Evolutionary conservation across 2,888 invertebrate genomes (phyloP), one percentile per base, ranked within the genome.

Genomic region (Dryadula phaetusa): DNA sequence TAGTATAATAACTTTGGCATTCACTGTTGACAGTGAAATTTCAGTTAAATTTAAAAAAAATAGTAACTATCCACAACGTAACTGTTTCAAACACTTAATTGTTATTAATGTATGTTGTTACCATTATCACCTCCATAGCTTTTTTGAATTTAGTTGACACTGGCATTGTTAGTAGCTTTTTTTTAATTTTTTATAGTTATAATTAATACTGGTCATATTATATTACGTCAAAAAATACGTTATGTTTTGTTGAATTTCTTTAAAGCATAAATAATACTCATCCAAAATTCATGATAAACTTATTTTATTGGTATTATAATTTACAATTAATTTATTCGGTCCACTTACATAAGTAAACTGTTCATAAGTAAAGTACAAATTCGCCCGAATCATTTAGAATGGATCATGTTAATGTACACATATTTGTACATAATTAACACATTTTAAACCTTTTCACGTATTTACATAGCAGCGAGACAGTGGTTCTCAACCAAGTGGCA

Each of bases 401-500:
- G 8, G 18, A 3, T 7, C 18, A 34, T 8, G n/a, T n/a, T n/a
- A n/a, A n/a, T n/a, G n/a, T n/a, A n/a, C n/a, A n/a, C 32, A 8
- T 7, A 34, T 34, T 34, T 7, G 8, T 8, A 34, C 1, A 7
- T 34, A 34, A 34, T 1, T 37, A 12, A 10, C 37, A 37, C 10
- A 12, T 2, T 12, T 37, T 12, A 10, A 10, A 2, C 2, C 16
- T 10, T 14, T 32, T n/a, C n/a, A 52, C 18, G 14, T 44, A 60
- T 16, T 18, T 18, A 5, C 2, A 56, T 83, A 90, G 81, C 88
- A 87, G 62, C 78, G 81, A 61, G 81, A 81, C 73, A 81, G 80
- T 52, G 77, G 80, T 12, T 76, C 74, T 14, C 77, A 76, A 62
- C 74, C 72, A n/a, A 76, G 72, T 54, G 66, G 63, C 65, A 70